Conservation (phyloP, 2,797 vertebrate genomes). For the Smutsia gigantea region DNA sequence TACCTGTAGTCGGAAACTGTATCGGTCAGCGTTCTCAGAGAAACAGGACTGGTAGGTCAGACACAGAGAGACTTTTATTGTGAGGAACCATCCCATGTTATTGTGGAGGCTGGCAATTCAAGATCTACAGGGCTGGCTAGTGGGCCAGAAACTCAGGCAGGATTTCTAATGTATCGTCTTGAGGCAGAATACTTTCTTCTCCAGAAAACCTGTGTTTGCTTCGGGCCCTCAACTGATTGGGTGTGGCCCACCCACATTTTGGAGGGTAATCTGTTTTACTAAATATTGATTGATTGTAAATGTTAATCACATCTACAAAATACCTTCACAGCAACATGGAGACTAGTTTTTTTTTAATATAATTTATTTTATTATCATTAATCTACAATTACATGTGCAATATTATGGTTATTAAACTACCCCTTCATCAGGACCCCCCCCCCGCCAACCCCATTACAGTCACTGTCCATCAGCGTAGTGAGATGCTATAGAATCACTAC, state of each 20-base stretch:
- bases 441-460: too few relatives aligned
- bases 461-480: too few relatives aligned
- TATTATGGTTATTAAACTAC: too few relatives aligned
- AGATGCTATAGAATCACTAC: too few relatives aligned
- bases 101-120: neutral
- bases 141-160: neutral
- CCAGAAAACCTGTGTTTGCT: neutral
- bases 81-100: neutral
- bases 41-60: neutral
- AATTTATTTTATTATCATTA: too few relatives aligned
- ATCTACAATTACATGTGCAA: too few relatives aligned
- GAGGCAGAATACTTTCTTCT: neutral
- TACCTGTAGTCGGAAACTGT: neutral
- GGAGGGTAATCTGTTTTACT: neutral
- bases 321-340: too few relatives aligned
- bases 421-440: too few relatives aligned
- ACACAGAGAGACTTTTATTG: neutral
- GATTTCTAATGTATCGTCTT: neutral
- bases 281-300: neutral
- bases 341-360: too few relatives aligned
- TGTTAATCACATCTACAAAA: too few relatives aligned
- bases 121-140: neutral
- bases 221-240: neutral
- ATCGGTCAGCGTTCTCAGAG: neutral
- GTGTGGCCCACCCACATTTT: neutral